phyloP scores from a whole-genome alignment of 2,888 invertebrate species.

The Lochmaea crataegi region DNA sequence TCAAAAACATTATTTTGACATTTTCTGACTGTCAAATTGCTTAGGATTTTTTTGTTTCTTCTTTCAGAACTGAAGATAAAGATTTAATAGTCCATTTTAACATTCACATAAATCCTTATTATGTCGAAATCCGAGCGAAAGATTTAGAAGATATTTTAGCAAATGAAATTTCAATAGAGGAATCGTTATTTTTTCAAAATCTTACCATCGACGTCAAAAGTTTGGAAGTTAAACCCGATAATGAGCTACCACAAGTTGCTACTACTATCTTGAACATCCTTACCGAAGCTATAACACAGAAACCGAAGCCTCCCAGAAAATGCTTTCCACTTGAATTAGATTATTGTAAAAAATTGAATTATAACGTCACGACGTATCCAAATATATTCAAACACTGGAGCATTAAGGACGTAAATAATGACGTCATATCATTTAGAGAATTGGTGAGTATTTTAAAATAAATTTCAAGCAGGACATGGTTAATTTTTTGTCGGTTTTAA shows the following conservation, averaged over 20 bases:
- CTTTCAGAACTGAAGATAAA: conserved; percentile 72
- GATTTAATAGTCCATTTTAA: conserved; percentile 88
- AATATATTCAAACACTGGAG: conserved; percentile 78
- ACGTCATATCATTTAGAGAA: conserved; percentile 81
- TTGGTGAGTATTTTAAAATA: conserved; percentile 33
- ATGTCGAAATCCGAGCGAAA: conserved; percentile 69
- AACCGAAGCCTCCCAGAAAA: conserved; percentile 73
- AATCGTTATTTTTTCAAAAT: conserved; percentile 72
- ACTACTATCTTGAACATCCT: conserved; percentile 60
- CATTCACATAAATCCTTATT: conserved; percentile 80
- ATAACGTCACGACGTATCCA: conserved; percentile 87
- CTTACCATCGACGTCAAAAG: conserved; percentile 75
- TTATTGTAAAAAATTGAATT: conserved; percentile 78
- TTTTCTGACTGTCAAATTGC: too few relatives aligned
- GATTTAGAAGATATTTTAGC: conserved; percentile 76
- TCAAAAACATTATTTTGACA: too few relatives aligned
- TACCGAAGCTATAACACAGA: conserved; percentile 66
- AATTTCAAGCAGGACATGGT: neutral
- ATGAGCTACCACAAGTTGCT: conserved; percentile 59
- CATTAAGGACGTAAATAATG: conserved; percentile 74
- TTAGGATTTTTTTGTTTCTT: conserved; percentile 31
- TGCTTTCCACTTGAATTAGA: conserved; percentile 76
- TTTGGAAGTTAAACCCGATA: conserved; percentile 72
- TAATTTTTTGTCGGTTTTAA: too few relatives aligned
- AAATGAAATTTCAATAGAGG: conserved; percentile 72